Percentiles rank a stretch among this genome's conserved stretches.
Evolutionary conservation across 2,797 vertebrate genomes (phyloP).

Genomic region (Rhabdomys pumilio): DNA sequence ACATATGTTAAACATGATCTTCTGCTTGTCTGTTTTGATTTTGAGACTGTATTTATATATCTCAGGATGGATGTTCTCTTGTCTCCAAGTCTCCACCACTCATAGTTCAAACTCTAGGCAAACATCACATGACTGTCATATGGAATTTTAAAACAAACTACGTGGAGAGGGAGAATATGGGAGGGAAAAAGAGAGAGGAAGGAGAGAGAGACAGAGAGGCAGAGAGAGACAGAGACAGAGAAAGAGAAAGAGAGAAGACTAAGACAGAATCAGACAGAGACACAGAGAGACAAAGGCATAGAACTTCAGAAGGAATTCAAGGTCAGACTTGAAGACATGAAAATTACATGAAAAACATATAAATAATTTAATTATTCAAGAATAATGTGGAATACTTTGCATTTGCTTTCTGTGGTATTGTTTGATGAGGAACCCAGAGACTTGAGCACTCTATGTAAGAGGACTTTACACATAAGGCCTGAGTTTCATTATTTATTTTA

Average conservation of each 20-base stretch:
- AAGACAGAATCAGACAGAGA: not conserved
- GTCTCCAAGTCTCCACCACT: not conserved
- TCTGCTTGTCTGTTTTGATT: not conserved
- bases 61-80: no score
- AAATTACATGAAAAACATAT: not conserved
- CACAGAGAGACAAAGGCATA: not conserved
- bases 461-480: not conserved
- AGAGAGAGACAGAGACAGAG: no score
- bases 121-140: not conserved
- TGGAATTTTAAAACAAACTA: not conserved
- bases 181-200: not conserved
- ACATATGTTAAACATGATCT: no score
- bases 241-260: not conserved
- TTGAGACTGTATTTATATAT: not conserved
- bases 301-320: not conserved
- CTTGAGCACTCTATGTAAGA: not conserved
- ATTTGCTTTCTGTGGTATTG: not conserved
- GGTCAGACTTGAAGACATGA: not conserved
- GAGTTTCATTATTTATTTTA: not conserved
- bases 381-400: not conserved
- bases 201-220: not conserved
- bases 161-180: not conserved
- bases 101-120: not conserved
- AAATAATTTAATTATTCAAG: not conserved
- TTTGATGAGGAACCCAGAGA: not conserved